Evolutionary conservation across 2,113 vertebrate species (phyloP).

Genomic region (Grallaria varia): DNA sequence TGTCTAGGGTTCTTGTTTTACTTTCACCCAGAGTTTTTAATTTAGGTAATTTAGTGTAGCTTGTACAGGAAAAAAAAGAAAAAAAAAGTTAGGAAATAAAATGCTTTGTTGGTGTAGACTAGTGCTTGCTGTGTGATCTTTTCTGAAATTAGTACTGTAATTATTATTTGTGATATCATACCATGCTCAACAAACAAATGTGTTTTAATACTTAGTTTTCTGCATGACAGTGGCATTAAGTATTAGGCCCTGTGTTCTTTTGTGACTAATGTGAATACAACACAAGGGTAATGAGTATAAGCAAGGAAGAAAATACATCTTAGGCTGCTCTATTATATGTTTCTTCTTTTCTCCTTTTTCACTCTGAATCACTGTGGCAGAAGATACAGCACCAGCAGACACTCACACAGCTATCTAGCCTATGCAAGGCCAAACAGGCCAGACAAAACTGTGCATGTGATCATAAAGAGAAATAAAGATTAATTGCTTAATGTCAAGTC

Average conservation of each 20-base stretch:
- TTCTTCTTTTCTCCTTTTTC: background rate
- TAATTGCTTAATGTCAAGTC: background rate
- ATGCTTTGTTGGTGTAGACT: background rate
- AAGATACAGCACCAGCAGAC: background rate
- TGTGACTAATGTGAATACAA: background rate
- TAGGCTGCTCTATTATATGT: background rate
- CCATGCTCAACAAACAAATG: background rate
- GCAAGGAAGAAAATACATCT: background rate
- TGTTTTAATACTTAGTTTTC: background rate
- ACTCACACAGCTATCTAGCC: background rate
- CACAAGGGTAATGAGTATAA: background rate
- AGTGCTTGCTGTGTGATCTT: background rate
- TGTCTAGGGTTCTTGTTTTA: background rate
- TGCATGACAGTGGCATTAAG: background rate
- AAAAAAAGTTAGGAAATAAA: background rate
- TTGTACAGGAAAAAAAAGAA: background rate
- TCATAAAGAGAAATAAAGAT: background rate
- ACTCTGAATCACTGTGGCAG: background rate
- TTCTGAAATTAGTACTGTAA: background rate
- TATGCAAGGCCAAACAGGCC: background rate
- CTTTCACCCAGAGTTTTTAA: constrained; percentile 12
- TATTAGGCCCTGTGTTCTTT: background rate
- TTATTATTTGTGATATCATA: background rate
- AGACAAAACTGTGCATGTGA: background rate
- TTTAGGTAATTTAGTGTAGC: background rate